A percentile compares a stretch with the other conserved stretches of the same genome.
phyloP scores from a whole-genome alignment of 1,140 invertebrate genomes.

The Coptotermes formosanus region DNA sequence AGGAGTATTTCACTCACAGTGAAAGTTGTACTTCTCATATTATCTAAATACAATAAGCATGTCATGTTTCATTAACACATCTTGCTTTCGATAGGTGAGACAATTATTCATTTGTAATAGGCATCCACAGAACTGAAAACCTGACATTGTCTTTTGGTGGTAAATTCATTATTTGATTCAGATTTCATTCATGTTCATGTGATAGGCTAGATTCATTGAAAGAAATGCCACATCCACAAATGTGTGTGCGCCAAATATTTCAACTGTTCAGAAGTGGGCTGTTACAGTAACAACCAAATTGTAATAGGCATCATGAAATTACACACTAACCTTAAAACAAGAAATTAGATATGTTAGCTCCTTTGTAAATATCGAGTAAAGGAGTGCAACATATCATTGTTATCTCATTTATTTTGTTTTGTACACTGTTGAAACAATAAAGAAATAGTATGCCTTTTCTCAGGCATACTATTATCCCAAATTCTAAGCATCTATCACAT shows the following conservation, averaged over 20 bases:
- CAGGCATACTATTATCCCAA: not conserved
- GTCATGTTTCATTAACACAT: too few relatives aligned
- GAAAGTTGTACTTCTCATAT: too few relatives aligned
- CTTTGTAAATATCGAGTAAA: not conserved
- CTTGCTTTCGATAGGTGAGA: not conserved
- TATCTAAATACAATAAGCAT: too few relatives aligned
- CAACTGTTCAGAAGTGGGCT: not conserved
- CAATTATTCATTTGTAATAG: not conserved
- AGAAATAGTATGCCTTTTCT: not conserved
- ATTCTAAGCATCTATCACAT: not conserved
- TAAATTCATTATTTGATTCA: not conserved
- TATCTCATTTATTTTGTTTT: not conserved
- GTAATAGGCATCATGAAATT: not conserved
- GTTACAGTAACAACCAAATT: not conserved
- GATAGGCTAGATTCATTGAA: not conserved
- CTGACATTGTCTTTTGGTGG: not conserved
- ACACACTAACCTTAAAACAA: not conserved
- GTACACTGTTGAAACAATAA: constrained; percentile 12
- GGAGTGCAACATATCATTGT: not conserved
- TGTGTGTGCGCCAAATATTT: not conserved
- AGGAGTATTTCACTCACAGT: too few relatives aligned
- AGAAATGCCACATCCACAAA: not conserved
- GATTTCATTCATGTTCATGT: too few relatives aligned
- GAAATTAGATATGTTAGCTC: not conserved
- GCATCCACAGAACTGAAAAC: not conserved